Conservation (phyloP, 2,113 vertebrate species). For the Dasyprocta punctata region DNA sequence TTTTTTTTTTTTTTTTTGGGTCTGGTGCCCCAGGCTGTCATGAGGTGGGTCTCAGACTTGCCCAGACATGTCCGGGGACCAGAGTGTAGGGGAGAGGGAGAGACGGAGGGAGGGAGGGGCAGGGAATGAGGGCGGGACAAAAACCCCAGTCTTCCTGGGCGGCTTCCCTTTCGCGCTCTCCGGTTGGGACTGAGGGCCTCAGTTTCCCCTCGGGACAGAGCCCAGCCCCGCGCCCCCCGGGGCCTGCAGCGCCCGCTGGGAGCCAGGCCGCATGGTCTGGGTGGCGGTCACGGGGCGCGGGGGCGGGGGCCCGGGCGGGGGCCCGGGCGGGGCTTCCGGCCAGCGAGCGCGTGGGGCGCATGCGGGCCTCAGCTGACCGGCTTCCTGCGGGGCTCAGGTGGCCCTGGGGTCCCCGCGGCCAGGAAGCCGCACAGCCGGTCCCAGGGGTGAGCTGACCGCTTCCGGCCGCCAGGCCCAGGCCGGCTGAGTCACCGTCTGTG, state of each 20-base stretch:
- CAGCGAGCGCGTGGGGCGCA: not conserved
- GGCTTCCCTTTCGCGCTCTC: not conserved
- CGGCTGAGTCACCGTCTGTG: slow-evolving; percentile 58
- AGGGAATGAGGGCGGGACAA: too few species aligned
- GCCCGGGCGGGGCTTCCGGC: too few species aligned
- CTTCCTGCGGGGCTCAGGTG: slow-evolving; percentile 23
- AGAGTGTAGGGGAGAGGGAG: not conserved
- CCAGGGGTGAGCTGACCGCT: slow-evolving; percentile 11
- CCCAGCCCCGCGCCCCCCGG: not conserved
- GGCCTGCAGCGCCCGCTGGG: too few species aligned
- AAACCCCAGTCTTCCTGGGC: not conserved
- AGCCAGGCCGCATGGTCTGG: too few species aligned
- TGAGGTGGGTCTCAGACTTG: not conserved
- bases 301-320: accelerated
- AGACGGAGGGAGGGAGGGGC: not conserved
- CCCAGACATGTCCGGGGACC: not conserved
- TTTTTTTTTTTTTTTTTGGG: too few species aligned
- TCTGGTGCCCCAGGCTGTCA: not conserved
- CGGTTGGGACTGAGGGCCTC: too few species aligned
- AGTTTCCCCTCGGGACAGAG: too few species aligned
- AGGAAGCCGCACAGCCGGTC: slow-evolving; percentile 26
- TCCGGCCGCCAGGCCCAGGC: not conserved
- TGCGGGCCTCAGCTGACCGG: slow-evolving; percentile 23
- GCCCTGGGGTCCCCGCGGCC: accelerated
- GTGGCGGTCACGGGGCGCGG: not conserved